Base-by-base conservation (phyloP, 2,888 invertebrate species). In the Lepidocyrtinus sp. region DNA sequence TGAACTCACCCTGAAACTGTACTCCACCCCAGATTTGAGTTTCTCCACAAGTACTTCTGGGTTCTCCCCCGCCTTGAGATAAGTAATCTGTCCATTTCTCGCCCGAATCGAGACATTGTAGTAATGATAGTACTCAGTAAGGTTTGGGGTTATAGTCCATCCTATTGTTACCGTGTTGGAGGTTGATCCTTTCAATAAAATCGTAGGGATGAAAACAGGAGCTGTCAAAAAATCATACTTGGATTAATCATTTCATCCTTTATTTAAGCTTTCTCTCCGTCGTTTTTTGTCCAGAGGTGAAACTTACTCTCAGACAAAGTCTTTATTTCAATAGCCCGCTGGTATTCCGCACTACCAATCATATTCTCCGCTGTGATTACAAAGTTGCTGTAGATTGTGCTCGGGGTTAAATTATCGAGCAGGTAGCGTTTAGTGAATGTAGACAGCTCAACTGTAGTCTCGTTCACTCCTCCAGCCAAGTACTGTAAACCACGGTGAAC, bases 91-190 rank as follows among this genome's bases (percentile, higher is more conserved):
- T 9, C 72, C 81, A 26, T 27, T 72, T 45, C 81, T 67, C 0
- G 50, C 45, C 17, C 63, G 68, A 55, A 72, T 24, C 1, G 81
- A 70, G 2, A 81, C 81, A 65, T 85, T 85, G 77, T 85, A 87
- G 50, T 75, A 85, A 59, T 85, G 85, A 69, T 83, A 87, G 36
- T 77, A 85, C 1, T 85, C 83, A 0, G 84, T 74, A 5, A 82
- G n/a, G 61, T 83, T 81, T 7, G 79, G 76, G 0, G 86, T 77
- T 21, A 82, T 79, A 22, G 90, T 91, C 95, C 95, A 96, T 0
- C 94, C 93, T 69, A 96, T 93, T 0, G 95, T 95, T 79, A 96
- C 94, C 0, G 95, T 94, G 24, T 93, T 93, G 15, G 90, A 90
- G 3, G 91, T 91, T 17, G 90, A 91, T 1, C 91, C 96, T 46